Evolutionary conservation across 2,888 invertebrate species (phyloP).

Genomic region (Drosophila rubida): DNA sequence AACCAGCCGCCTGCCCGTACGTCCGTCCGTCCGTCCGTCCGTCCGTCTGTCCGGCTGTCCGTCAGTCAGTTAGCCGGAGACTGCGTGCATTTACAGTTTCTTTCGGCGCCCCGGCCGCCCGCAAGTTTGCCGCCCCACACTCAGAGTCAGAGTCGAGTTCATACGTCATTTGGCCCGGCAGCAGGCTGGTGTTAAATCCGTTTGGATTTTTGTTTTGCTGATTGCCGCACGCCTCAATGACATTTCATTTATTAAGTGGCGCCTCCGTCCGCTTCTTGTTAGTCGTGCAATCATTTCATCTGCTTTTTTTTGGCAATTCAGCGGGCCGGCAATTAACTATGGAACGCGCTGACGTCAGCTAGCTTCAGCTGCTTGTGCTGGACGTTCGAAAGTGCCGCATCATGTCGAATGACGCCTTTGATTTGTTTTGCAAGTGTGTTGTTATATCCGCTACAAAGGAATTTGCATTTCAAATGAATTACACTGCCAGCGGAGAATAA

Average conservation of each 20-base stretch:
- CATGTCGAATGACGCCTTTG: conserved; percentile 64
- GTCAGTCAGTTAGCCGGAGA: conserved; percentile 13
- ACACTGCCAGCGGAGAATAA: conserved; percentile 38
- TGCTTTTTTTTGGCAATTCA: conserved; percentile 62
- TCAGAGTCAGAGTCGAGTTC: conserved; percentile 8
- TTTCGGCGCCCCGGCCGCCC: not conserved
- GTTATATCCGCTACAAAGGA: conserved; percentile 77
- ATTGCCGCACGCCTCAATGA: conserved; percentile 79
- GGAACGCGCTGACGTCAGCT: conserved; percentile 77
- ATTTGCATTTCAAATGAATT: conserved; percentile 80
- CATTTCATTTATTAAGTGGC: conserved; percentile 81
- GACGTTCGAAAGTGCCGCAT: conserved; percentile 54
- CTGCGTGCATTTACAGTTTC: conserved; percentile 33
- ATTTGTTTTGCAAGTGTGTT: conserved; percentile 73
- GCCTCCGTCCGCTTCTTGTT: conserved; percentile 30
- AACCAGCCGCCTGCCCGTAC: conserved; percentile 31
- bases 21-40: conserved; percentile 30
- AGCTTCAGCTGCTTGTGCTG: conserved; percentile 12
- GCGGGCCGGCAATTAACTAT: conserved; percentile 76
- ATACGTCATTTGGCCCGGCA: conserved; percentile 50
- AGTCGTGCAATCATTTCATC: not conserved
- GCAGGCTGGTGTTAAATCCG: conserved; percentile 65
- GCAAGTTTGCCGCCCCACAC: conserved; percentile 18
- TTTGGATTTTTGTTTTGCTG: conserved; percentile 73
- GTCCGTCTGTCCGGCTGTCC: conserved; percentile 20